Conservation (phyloP, 2,888 invertebrate species). For the Lasioglossum pauxillum region DNA sequence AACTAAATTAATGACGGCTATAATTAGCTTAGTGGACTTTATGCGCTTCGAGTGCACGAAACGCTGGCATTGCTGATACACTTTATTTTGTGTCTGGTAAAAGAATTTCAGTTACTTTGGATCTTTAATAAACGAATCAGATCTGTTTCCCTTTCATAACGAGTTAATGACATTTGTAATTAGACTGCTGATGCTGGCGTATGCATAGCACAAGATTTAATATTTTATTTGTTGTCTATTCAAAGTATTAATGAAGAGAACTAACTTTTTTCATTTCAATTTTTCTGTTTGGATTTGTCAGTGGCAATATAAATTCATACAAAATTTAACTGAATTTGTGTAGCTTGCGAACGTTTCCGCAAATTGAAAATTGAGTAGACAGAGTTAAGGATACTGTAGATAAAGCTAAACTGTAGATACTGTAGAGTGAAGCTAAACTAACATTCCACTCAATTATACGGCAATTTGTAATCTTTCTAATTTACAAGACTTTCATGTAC, state of each 20-base stretch:
- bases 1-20: neutral
- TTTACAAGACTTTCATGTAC: neutral
- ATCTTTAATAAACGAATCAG: too few relatives aligned
- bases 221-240: neutral
- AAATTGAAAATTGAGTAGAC: too few relatives aligned
- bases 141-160: neutral
- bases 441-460: neutral
- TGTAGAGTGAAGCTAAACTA: neutral
- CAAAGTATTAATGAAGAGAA: neutral
- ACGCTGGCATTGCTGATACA: neutral
- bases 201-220: neutral
- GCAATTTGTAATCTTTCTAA: neutral
- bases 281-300: neutral
- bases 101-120: neutral
- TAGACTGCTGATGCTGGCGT: neutral
- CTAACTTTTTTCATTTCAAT: neutral
- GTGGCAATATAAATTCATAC: too few relatives aligned
- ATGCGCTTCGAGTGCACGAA: neutral
- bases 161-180: neutral
- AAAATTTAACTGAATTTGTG: neutral
- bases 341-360: too few relatives aligned
- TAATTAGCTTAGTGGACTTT: neutral
- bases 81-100: neutral
- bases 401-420: too few relatives aligned
- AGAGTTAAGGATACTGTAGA: neutral